phyloP scores from a whole-genome alignment of 2,888 invertebrate species.

The Tortrix viridana region DNA sequence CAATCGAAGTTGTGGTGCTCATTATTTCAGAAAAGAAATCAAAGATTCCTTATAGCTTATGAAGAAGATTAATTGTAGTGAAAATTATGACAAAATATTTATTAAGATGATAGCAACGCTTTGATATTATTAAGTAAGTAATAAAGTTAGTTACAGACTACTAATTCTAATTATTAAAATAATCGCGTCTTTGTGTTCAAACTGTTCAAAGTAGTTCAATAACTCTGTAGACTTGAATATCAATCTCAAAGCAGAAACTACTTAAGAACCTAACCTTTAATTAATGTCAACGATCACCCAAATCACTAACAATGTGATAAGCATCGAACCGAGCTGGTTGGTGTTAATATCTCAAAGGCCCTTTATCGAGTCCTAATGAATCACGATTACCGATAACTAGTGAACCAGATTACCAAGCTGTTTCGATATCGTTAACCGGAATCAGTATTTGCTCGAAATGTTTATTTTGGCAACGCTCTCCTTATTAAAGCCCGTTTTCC shows the following conservation, averaged over 20 bases:
- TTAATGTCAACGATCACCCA: conserved; percentile 6
- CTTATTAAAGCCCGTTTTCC: conserved; percentile 32
- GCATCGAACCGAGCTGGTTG: background rate
- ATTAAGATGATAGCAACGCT: too few relatives aligned
- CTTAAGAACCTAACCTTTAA: background rate
- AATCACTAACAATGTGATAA: conserved; percentile 25
- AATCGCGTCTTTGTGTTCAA: too few relatives aligned
- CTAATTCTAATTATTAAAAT: too few relatives aligned
- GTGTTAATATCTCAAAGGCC: conserved; percentile 70
- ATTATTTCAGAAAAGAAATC: too few relatives aligned
- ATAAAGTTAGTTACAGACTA: too few relatives aligned
- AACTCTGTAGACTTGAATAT: too few relatives aligned
- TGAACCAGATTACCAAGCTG: conserved; percentile 34
- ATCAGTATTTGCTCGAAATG: conserved; percentile 34
- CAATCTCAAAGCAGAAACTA: too few relatives aligned
- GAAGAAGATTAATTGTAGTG: too few relatives aligned
- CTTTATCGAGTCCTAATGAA: conserved; percentile 59
- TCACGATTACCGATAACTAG: conserved; percentile 49
- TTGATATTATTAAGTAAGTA: too few relatives aligned
- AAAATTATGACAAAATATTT: too few relatives aligned
- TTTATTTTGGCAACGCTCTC: conserved; percentile 33
- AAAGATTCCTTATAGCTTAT: too few relatives aligned
- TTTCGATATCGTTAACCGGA: conserved; percentile 33
- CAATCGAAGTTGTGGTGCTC: background rate
- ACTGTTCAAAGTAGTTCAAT: too few relatives aligned